Evolutionary conservation across 2,113 vertebrate genomes (phyloP), one percentile per base, ranked within the genome.

Genomic region (Isurus oxyrinchus): DNA sequence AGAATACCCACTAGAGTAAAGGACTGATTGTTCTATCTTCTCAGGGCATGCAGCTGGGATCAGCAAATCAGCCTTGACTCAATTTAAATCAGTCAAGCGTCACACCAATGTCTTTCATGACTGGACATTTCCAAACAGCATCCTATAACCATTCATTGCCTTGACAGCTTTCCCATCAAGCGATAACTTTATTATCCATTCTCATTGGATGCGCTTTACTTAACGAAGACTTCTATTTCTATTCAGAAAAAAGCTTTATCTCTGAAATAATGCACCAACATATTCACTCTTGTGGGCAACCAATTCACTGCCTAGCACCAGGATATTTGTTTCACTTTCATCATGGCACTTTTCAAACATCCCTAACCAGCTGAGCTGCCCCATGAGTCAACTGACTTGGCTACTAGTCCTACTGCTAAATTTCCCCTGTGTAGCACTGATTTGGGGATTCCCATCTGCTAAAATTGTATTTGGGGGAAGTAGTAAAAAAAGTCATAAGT

Each of bases 141-240:
- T 69, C 94, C 27, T 19, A 31, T 55, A 95, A 95, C 94, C 55
- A 53, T 72, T 69, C 11, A 95, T 95, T 53, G 67, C 0, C 40
- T 55, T 53, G 8, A 72, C 44, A 95, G 94, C 63, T 55, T 76
- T 95, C 27, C 44, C 3, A 95, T 40, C 67, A 14, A 31, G 27
- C 27, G 53, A 49, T 72, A 72, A 72, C 94, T 95, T 95, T 76
- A 95, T 95, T 44, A 94, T 69, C 40, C 40, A 31, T 91, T 95
- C 44, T 69, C 94, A 53, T 72, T 2, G 19, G 1, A 31, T 6
- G 1, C 11, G 27, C 23, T 55, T 95, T 53, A 76, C 10, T 67
- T 67, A 63, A 23, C 40, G 31, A 53, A 72, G 49, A 49, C 25
- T 31, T 67, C 25, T 49, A 5, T 5, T 93, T 7, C 90, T 63